These are phyloP conservation scores for Calycopis cecrops DNA, from an alignment of 1,140 invertebrate species.

Conservation along the genomic window DNA sequence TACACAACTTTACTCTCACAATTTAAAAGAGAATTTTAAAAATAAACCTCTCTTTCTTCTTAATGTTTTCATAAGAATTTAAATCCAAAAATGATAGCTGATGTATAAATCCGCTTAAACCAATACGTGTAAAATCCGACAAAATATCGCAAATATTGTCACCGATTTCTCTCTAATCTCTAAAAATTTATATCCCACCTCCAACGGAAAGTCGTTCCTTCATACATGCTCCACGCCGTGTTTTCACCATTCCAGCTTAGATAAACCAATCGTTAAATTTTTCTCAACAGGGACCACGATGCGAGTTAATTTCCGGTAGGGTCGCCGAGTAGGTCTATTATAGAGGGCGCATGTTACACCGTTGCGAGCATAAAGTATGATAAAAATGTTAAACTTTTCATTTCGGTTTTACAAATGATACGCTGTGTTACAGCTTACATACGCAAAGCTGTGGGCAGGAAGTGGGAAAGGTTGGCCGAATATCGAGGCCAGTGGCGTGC, in stretches of 20 bases:
- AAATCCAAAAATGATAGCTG: too few relatives aligned
- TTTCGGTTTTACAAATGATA: too few relatives aligned
- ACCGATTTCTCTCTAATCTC: not conserved
- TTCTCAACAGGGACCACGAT: constrained; percentile 4
- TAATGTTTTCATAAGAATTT: too few relatives aligned
- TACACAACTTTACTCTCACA: too few relatives aligned
- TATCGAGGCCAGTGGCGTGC: too few relatives aligned
- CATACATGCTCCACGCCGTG: not conserved
- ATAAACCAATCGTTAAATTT: constrained; percentile 10
- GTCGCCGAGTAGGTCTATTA: constrained; percentile 3
- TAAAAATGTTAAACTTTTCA: not conserved
- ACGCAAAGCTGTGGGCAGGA: too few relatives aligned
- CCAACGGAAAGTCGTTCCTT: not conserved
- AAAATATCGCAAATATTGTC: not conserved
- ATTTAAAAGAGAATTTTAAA: too few relatives aligned
- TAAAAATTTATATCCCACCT: too few relatives aligned
- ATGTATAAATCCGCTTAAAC: not conserved
- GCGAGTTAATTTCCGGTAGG: constrained; percentile 7
- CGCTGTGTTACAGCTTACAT: too few relatives aligned
- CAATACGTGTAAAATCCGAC: not conserved
- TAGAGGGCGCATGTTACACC: not conserved
- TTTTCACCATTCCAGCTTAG: not conserved
- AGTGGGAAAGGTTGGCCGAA: too few relatives aligned
- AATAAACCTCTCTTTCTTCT: too few relatives aligned
- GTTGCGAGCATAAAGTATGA: not conserved